Evolutionary conservation across 2,797 vertebrate species (phyloP).

Genomic region (Emydoidea blandingii): DNA sequence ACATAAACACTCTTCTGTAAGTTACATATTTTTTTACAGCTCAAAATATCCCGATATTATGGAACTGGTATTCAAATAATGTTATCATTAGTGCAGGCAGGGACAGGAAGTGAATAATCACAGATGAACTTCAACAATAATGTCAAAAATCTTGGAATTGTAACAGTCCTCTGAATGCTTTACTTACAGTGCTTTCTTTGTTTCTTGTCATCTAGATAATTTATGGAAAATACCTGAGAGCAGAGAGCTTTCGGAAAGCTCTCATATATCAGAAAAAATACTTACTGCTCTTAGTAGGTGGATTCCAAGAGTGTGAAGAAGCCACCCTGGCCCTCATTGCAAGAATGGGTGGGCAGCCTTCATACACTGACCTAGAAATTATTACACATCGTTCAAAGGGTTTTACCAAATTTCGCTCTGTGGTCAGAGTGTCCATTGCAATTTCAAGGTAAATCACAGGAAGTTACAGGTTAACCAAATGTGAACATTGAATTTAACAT

Average conservation of each 20-base stretch:
- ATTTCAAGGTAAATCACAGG: constrained; percentile 88
- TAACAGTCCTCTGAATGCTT: not conserved
- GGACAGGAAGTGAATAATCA: not conserved
- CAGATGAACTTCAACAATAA: not conserved
- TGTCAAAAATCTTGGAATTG: not conserved
- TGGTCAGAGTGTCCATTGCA: constrained; percentile 91
- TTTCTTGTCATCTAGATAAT: constrained; percentile 85
- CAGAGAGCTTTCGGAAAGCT: constrained; percentile 97
- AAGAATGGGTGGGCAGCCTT: constrained; percentile 90
- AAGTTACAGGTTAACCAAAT: not conserved
- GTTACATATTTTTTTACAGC: not conserved
- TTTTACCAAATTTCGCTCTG: constrained; percentile 92
- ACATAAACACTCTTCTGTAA: not conserved
- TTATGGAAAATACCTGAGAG: constrained; percentile 93
- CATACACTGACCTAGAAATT: constrained; percentile 83
- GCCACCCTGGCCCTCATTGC: constrained; percentile 92
- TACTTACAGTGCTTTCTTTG: constrained; percentile 5
- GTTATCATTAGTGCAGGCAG: not conserved
- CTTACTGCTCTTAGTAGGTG: constrained; percentile 92
- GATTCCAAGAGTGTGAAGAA: constrained; percentile 97
- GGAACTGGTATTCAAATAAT: not conserved
- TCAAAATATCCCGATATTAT: not conserved
- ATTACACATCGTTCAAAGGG: constrained; percentile 83
- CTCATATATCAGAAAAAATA: constrained; percentile 99
- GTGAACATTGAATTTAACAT: not conserved